Conservation (phyloP, 2,888 invertebrate species). For the Metalampra italica region DNA sequence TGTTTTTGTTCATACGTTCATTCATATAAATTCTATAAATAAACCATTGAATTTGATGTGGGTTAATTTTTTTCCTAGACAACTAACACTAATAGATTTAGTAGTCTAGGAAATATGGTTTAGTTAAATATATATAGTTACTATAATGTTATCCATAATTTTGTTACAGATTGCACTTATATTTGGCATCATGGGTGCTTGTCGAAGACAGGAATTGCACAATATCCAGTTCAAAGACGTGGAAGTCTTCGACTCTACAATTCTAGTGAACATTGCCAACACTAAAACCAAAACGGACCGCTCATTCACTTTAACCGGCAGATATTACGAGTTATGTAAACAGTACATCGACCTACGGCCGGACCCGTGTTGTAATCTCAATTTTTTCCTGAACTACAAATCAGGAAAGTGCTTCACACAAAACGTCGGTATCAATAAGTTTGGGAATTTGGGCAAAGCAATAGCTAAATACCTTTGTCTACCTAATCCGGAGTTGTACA, state of each 20-base stretch:
- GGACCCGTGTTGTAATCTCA: background rate
- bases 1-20: no score
- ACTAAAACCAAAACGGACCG: conserved; percentile 1
- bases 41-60: no score
- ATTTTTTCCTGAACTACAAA: background rate
- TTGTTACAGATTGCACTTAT: conserved; percentile 4
- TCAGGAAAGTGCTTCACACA: conserved; percentile 1
- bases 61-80: no score
- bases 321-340: conserved; percentile 1
- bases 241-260: background rate
- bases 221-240: conserved; percentile 1
- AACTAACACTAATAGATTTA: no score
- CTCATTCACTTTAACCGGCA: conserved; percentile 1
- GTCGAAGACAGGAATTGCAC: conserved; percentile 4
- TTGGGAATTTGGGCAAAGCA: background rate
- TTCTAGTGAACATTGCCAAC: conserved; percentile 1
- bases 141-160: no score
- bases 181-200: conserved; percentile 1
- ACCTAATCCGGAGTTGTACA: conserved; percentile 13
- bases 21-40: no score
- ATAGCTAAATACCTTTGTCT: conserved; percentile 16
- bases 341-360: conserved; percentile 5
- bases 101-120: no score
- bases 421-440: conserved; percentile 1
- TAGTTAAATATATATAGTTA: no score